A percentile compares a stretch with the other conserved stretches of the same genome.
Conservation (phyloP, 2,888 invertebrate species). For the Anticlea derivata region DNA sequence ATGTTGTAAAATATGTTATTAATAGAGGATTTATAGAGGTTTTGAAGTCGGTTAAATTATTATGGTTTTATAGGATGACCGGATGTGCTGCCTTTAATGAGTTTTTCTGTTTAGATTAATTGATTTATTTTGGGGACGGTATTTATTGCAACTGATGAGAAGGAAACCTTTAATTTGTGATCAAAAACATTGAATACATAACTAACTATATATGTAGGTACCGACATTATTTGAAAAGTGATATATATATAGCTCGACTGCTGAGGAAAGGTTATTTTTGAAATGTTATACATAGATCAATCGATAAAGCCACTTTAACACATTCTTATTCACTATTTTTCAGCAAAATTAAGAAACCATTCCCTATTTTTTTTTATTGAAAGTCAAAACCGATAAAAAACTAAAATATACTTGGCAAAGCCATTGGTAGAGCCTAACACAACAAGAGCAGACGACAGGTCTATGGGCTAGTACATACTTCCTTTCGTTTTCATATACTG, state of each 20-base stretch:
- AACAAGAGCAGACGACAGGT: constrained; percentile 32
- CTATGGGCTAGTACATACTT: constrained; percentile 31
- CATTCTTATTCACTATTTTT: too few species aligned
- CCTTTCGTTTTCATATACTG: constrained; percentile 8
- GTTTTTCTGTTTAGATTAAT: constrained; percentile 29
- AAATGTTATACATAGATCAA: too few species aligned
- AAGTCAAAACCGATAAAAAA: constrained; percentile 20
- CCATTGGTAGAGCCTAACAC: constrained; percentile 24
- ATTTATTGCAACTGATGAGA: constrained; percentile 15
- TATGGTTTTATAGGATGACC: constrained; percentile 50
- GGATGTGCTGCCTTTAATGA: constrained; percentile 47
- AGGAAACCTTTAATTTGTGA: too few species aligned
- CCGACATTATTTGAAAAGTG: too few species aligned
- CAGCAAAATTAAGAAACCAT: too few species aligned
- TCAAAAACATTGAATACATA: too few species aligned
- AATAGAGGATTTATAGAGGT: constrained; percentile 69
- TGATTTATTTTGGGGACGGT: constrained; percentile 18
- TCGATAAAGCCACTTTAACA: too few species aligned
- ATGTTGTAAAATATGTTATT: constrained; percentile 32
- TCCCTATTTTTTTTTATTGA: too few species aligned
- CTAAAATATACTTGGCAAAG: constrained; percentile 8
- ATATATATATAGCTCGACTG: too few species aligned
- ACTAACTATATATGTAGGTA: too few species aligned
- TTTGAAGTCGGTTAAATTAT: constrained; percentile 59
- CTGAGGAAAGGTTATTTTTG: too few species aligned